Percentiles rank a stretch among this genome's conserved stretches.
Conservation (phyloP, 2,888 invertebrate species). For the Mamestra brassicae region DNA sequence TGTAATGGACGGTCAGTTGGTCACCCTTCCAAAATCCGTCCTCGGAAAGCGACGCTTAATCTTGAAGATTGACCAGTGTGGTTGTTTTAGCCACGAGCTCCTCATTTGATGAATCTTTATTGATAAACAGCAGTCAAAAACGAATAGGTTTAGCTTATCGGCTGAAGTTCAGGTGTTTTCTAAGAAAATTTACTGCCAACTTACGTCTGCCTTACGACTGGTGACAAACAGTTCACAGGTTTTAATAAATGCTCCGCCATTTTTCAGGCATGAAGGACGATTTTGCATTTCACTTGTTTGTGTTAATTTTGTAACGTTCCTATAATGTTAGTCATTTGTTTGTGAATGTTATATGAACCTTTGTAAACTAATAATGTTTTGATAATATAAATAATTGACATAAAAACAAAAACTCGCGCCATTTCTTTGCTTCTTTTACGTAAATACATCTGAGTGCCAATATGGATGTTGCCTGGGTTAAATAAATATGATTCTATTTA, state of each 20-base stretch:
- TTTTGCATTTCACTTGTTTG: constrained; percentile 37
- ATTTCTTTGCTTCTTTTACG: too few species aligned
- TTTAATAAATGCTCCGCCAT: constrained; percentile 25
- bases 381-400: too few species aligned
- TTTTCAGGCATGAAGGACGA: constrained; percentile 27
- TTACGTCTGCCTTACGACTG: constrained; percentile 2
- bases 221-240: constrained; percentile 22
- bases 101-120: background rate
- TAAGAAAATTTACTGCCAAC: constrained; percentile 4
- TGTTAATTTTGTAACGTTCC: constrained; percentile 19
- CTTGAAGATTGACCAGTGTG: too few species aligned
- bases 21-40: too few species aligned
- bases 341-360: background rate
- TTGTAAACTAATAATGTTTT: too few species aligned
- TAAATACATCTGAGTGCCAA: too few species aligned
- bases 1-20: too few species aligned
- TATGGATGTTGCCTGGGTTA: too few species aligned
- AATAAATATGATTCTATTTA: too few species aligned
- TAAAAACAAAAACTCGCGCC: too few species aligned
- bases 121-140: background rate
- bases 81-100: too few species aligned
- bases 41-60: too few species aligned
- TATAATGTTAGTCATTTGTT: constrained; percentile 17
- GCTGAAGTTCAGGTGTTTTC: constrained; percentile 14
- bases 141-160: background rate